A percentile compares a stretch with the other conserved stretches of the same genome.
Evolutionary conservation across 2,797 vertebrate species (phyloP).

Genomic region (Protonibea diacanthus): DNA sequence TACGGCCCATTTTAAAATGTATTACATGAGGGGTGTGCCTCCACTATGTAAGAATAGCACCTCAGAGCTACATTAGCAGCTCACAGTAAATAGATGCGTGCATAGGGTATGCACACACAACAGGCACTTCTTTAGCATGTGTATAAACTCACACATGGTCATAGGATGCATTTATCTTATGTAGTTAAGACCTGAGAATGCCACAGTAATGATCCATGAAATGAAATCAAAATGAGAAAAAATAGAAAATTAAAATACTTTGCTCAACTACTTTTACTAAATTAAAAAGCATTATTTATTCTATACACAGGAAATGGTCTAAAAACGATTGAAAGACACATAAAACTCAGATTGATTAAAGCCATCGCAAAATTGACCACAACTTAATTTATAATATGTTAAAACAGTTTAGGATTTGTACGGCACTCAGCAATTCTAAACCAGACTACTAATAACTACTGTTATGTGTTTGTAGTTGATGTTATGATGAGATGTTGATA

Average conservation of each 20-base stretch:
- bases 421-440: conserved; percentile 4
- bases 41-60: conserved; percentile 52
- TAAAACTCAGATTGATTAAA: conserved; percentile 1
- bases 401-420: background rate
- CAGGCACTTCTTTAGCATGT: conserved; percentile 43
- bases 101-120: conserved; percentile 3
- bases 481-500: background rate
- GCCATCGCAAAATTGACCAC: background rate
- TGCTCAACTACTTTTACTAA: conserved; percentile 8
- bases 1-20: conserved; percentile 11
- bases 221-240: conserved; percentile 5
- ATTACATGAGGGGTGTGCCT: background rate
- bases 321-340: background rate
- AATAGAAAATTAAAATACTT: conserved; percentile 6
- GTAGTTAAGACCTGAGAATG: conserved; percentile 65
- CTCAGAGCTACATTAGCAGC: conserved; percentile 42
- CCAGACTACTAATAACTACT: background rate
- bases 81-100: conserved; percentile 10
- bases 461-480: background rate
- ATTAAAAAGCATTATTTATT: conserved; percentile 5
- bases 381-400: background rate
- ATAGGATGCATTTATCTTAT: conserved; percentile 13
- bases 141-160: conserved; percentile 27
- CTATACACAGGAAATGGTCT: background rate
- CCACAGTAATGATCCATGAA: conserved; percentile 25